A percentile compares a stretch with the other conserved stretches of the same genome.
These are phyloP conservation scores for Cisticola juncidis DNA, from an alignment of 2,113 vertebrate species.

Conservation along the genomic window DNA sequence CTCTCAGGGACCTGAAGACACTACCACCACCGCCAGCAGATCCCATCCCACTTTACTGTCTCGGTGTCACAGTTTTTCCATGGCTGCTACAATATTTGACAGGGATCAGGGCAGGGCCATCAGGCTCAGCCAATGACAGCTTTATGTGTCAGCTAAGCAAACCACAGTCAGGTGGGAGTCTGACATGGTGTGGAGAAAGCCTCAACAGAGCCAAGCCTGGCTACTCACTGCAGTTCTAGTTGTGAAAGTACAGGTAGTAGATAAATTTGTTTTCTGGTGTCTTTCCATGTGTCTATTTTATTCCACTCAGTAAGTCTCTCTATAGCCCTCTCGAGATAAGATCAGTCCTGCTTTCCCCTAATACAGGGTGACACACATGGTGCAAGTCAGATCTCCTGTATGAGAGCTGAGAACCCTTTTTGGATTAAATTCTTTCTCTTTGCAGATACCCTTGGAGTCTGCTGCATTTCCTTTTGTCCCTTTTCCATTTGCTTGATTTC, in stretches of 20 bases:
- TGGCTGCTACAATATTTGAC: neutral
- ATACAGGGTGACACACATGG: neutral
- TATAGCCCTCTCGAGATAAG: rapidly evolving
- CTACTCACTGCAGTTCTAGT: neutral
- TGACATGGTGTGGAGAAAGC: neutral
- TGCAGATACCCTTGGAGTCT: neutral
- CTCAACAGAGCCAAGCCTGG: neutral
- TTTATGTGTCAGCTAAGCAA: neutral
- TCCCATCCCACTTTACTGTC: neutral
- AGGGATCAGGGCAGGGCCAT: neutral
- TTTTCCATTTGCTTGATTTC: slow-evolving; percentile 34
- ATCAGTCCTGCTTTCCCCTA: neutral
- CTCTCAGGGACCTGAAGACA: neutral
- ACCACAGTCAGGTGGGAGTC: neutral
- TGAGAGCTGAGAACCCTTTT: neutral
- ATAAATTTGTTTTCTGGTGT: neutral
- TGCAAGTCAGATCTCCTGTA: neutral
- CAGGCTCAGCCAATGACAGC: neutral
- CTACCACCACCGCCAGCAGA: neutral
- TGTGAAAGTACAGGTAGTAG: neutral
- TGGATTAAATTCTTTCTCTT: neutral
- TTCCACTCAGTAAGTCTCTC: rapidly evolving
- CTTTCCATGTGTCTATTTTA: neutral
- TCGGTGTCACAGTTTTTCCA: neutral
- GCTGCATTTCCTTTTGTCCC: neutral